Conservation (phyloP, 1,140 invertebrate genomes). For the Gonioctena quinquepunctata region DNA sequence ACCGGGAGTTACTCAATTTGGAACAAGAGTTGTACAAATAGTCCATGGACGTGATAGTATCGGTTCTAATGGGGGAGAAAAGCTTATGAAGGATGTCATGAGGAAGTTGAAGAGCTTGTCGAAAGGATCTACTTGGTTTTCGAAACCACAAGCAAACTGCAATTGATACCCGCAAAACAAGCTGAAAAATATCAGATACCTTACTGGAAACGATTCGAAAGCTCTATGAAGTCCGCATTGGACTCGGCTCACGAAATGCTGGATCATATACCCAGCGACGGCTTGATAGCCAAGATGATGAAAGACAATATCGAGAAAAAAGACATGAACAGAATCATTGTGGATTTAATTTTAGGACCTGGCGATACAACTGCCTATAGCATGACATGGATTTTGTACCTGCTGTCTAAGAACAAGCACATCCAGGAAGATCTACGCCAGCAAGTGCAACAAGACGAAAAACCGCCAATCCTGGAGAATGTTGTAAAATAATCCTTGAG, state of each 20-base stretch:
- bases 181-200: conserved; percentile 67
- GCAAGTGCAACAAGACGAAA: conserved; percentile 36
- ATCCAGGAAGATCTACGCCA: conserved; percentile 64
- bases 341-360: conserved; percentile 85
- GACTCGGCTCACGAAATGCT: conserved; percentile 55
- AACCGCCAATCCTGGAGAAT: conserved; percentile 61
- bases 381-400: conserved; percentile 79
- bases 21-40: conserved; percentile 74
- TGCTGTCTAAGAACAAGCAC: conserved; percentile 67
- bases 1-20: conserved; percentile 57
- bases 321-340: conserved; percentile 71
- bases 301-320: conserved; percentile 63
- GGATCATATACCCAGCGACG: conserved; percentile 57
- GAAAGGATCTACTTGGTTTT: conserved; percentile 74
- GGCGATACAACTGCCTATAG: conserved; percentile 90
- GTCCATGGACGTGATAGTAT: conserved; percentile 74
- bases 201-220: conserved; percentile 75
- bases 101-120: conserved; percentile 62
- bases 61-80: conserved; percentile 67
- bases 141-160: conserved; percentile 69
- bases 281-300: conserved; percentile 66
- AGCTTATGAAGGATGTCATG: conserved; percentile 52
- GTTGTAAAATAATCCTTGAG: conserved; percentile 82
- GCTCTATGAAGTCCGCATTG: conserved; percentile 67
- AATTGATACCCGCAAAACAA: conserved; percentile 67